Evolutionary conservation across 2,888 invertebrate genomes (phyloP), one percentile per base, ranked within the genome.

Genomic region (Heliconius aoede): DNA sequence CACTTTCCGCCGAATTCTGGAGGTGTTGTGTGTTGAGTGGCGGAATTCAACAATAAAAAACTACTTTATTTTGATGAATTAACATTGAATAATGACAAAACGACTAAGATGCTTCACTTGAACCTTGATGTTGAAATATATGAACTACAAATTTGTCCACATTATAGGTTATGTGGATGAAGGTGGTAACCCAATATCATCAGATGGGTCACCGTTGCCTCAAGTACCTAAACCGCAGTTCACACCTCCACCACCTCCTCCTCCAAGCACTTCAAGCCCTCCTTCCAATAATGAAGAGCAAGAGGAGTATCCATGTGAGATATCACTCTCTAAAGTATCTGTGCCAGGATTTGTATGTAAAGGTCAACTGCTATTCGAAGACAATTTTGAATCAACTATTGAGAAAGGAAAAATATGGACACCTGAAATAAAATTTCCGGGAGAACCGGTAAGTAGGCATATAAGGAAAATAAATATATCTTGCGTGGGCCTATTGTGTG

Each of bases 351-450:
- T 89, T 30, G 85, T 94, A 58, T 96, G 96, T 83, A 89, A 91
- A 30, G 95, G 95, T 0, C 94, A 95, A 81, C 85, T 96, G 51
- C 89, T 97, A 46, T 97, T 97, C 78, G 91, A 95, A 78, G 96
- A 96, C 32, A 92, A 95, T 71, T 96, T 96, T 82, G 91, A 94
- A 73, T 82, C 83, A 8, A 84, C 83, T 0, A 83, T 91, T 15
- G 87, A 92, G 1, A 92, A 95, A 76, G 90, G 92, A 0, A 91
- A 91, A n/a, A 88, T 91, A 36, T 96, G 95, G 96, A 94, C 90
- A 11, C 90, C 94, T 21, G 94, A 95, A 82, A 93, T 95, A 78
- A 95, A 92, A 84, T 95, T 96, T 84, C 93, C 95, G 21, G 94
- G 93, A 1, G 93, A 93, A 79, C 97, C 97, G 74, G 96, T 96